These are phyloP conservation scores for Miniopterus natalensis DNA, from an alignment of 2,113 vertebrate genomes.

Conservation along the genomic window DNA sequence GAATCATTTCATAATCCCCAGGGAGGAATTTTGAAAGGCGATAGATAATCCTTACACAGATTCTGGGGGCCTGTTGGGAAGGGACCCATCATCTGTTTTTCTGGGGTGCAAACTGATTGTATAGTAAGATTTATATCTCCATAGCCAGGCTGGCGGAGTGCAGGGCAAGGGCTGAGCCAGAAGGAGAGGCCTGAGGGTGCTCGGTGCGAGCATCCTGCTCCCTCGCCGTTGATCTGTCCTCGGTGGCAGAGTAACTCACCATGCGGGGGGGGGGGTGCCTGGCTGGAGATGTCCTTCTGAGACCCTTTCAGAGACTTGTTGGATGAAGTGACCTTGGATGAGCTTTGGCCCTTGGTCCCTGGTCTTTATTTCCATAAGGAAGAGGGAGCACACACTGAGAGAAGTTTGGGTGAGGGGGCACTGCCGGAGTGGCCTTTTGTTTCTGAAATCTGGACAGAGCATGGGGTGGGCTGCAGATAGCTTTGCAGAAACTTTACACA, in stretches of 20 bases:
- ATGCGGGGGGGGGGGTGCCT: not conserved
- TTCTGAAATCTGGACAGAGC: not conserved
- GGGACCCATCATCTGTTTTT: not conserved
- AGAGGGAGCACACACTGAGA: not conserved
- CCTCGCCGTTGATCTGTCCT: not conserved
- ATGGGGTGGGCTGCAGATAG: too few species aligned
- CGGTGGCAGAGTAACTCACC: not conserved
- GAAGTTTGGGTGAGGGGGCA: not conserved
- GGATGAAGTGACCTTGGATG: not conserved
- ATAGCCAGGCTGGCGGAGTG: not conserved
- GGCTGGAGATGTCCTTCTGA: not conserved
- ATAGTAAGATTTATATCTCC: not conserved
- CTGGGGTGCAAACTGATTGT: not conserved
- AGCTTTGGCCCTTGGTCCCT: not conserved
- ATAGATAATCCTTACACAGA: not conserved
- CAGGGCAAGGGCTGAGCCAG: not conserved
- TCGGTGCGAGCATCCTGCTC: not conserved
- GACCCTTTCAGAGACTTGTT: not conserved
- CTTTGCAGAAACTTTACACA: not conserved
- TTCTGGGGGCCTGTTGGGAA: too few species aligned
- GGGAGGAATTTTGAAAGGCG: not conserved
- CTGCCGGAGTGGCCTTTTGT: not conserved
- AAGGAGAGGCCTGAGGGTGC: not conserved
- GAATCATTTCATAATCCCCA: not conserved
- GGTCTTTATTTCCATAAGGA: not conserved